Evolutionary conservation across 2,797 vertebrate species (phyloP).

Genomic region (Valencia hispanica): DNA sequence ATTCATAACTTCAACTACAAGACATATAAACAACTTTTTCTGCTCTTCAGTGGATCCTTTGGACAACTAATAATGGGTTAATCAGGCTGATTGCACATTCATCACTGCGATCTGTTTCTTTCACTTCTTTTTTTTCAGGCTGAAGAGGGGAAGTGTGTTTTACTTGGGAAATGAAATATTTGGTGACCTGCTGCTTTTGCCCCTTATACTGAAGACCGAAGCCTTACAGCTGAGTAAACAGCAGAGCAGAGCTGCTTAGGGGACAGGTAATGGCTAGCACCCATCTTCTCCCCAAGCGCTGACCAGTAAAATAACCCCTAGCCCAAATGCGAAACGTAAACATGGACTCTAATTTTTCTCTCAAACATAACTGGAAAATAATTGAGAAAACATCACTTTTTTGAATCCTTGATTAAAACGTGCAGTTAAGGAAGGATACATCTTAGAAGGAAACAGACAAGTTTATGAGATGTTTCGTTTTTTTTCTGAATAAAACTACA

Average conservation of each 20-base stretch:
- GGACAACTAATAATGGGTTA: constrained; percentile 83
- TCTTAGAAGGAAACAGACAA: not conserved
- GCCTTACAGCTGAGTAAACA: constrained; percentile 80
- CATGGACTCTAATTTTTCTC: not conserved
- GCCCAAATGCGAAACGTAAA: constrained; percentile 20
- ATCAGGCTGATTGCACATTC: constrained; percentile 88
- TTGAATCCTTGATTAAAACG: not conserved
- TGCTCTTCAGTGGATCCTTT: constrained; percentile 75
- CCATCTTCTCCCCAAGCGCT: constrained; percentile 16
- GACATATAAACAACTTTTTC: constrained; percentile 80
- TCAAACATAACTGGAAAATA: constrained; percentile 6
- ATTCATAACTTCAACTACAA: constrained; percentile 75
- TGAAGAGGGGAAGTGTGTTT: constrained; percentile 78
- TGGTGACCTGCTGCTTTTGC: constrained; percentile 79
- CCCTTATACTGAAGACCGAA: constrained; percentile 76
- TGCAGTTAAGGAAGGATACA: not conserved
- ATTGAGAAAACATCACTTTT: not conserved
- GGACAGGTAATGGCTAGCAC: constrained; percentile 69
- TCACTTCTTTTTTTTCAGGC: constrained; percentile 50
- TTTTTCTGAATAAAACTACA: not conserved
- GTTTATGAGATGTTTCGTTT: not conserved
- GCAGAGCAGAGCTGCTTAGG: constrained; percentile 50
- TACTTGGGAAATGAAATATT: constrained; percentile 90
- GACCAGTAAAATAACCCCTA: constrained; percentile 45
- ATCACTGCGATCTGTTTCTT: constrained; percentile 80